phyloP scores from a whole-genome alignment of 2,888 invertebrate genomes.

The Coelopa pilipes region DNA sequence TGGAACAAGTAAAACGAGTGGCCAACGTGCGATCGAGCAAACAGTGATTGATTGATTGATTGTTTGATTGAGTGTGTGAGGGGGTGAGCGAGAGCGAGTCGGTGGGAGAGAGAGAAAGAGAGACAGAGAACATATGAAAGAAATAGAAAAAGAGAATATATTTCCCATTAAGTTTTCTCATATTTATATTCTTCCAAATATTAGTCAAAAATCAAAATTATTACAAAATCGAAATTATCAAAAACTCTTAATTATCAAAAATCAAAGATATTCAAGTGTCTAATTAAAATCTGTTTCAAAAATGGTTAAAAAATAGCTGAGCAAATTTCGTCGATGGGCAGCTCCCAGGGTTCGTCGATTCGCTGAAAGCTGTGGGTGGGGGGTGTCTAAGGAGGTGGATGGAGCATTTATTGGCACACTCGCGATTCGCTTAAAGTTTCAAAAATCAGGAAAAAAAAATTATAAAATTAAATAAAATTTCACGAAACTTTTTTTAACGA shows the following conservation, averaged over 20 bases:
- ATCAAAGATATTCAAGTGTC: not conserved
- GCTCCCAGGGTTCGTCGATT: too few relatives aligned
- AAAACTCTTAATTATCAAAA: too few relatives aligned
- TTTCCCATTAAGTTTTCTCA: slow-evolving; percentile 24
- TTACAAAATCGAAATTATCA: slow-evolving; percentile 18
- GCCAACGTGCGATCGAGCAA: slow-evolving; percentile 31
- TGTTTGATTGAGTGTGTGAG: not conserved
- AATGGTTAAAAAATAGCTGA: too few relatives aligned
- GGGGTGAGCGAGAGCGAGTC: too few relatives aligned
- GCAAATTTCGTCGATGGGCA: too few relatives aligned
- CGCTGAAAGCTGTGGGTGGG: too few relatives aligned
- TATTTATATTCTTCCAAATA: not conserved
- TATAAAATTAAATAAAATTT: not conserved
- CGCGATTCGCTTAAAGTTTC: slow-evolving; percentile 48
- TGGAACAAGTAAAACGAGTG: slow-evolving; percentile 34
- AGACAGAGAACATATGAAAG: slow-evolving; percentile 26
- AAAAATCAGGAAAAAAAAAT: not conserved
- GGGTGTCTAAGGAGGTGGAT: not conserved
- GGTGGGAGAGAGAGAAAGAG: slow-evolving; percentile 9
- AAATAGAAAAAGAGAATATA: slow-evolving; percentile 20
- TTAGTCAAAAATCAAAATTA: slow-evolving; percentile 27
- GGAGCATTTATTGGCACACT: slow-evolving; percentile 53
- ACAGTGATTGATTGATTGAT: slow-evolving; percentile 5
- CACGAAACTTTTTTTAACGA: too few relatives aligned
- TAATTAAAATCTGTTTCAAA: too few relatives aligned